phyloP scores from a whole-genome alignment of 2,888 invertebrate species.

The Lasioglossum oenotherae region DNA sequence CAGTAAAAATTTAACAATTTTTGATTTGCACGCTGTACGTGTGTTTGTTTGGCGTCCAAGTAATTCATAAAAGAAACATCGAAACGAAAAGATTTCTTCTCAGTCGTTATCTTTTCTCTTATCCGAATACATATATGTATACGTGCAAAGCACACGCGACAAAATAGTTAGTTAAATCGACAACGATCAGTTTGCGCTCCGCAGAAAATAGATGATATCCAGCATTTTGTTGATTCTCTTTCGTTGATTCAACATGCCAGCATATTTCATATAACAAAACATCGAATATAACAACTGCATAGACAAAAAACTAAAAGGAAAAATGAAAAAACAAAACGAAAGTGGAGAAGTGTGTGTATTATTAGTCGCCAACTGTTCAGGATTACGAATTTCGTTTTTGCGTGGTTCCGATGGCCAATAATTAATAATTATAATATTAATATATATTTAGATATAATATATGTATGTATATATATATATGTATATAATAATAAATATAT shows the following conservation, averaged over 20 bases:
- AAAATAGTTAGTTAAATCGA: neutral
- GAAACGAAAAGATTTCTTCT: neutral
- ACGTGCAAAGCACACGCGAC: neutral
- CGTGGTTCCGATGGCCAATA: conserved; percentile 49
- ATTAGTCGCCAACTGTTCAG: conserved; percentile 46
- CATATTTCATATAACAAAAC: conserved; percentile 73
- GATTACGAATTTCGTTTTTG: conserved; percentile 50
- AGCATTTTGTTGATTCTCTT: conserved; percentile 70
- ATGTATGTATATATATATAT: conserved; percentile 15
- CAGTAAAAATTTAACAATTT: neutral
- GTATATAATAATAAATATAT: neutral
- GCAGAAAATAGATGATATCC: conserved; percentile 69
- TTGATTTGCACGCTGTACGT: conserved; percentile 4
- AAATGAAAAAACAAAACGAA: conserved; percentile 15
- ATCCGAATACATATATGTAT: neutral
- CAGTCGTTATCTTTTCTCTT: neutral
- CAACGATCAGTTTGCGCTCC: conserved; percentile 68
- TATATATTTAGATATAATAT: conserved; percentile 37
- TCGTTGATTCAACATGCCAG: conserved; percentile 73
- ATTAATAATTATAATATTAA: conserved; percentile 34
- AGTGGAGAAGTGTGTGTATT: conserved; percentile 43
- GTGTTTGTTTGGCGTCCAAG: neutral
- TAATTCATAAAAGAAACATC: neutral
- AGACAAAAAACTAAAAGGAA: conserved; percentile 36
- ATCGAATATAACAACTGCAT: conserved; percentile 68